phyloP scores from a whole-genome alignment of 2,797 vertebrate species.

The Acipenser transmontanus region DNA sequence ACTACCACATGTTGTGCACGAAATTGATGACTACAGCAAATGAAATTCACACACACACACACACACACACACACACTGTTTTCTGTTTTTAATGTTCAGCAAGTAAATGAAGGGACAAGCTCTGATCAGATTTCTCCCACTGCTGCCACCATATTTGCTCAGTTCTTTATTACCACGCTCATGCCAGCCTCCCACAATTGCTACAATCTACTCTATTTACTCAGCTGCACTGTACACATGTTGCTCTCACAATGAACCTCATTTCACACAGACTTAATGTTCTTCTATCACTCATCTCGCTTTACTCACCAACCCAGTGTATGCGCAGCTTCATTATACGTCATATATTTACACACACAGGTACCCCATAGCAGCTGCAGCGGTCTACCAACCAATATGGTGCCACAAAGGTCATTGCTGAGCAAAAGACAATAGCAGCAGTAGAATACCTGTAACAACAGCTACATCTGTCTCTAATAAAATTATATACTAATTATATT shows the following conservation, averaged over 20 bases:
- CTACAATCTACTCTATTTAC: slow-evolving; percentile 52
- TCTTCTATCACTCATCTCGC: slow-evolving; percentile 10
- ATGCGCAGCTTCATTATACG: slow-evolving; percentile 15
- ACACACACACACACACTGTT: slow-evolving; percentile 29
- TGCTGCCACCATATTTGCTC: slow-evolving; percentile 59
- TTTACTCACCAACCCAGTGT: slow-evolving; percentile 38
- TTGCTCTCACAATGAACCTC: slow-evolving; percentile 51
- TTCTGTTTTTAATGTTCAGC: slow-evolving; percentile 47
- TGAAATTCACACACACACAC: background rate
- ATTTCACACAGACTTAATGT: slow-evolving; percentile 35
- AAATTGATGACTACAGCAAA: too few relatives aligned
- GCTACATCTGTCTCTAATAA: too few relatives aligned
- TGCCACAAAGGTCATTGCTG: too few relatives aligned
- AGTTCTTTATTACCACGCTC: slow-evolving; percentile 55
- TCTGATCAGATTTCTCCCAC: slow-evolving; percentile 53
- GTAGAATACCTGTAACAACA: too few relatives aligned
- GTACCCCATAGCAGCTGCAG: slow-evolving; percentile 18
- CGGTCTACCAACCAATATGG: background rate
- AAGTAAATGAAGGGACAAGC: slow-evolving; percentile 64
- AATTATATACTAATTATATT: too few relatives aligned
- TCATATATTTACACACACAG: background rate
- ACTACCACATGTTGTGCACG: too few relatives aligned
- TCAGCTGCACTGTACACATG: slow-evolving; percentile 49
- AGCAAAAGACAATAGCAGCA: too few relatives aligned
- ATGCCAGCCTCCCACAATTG: slow-evolving; percentile 62